A percentile compares a stretch with the other conserved stretches of the same genome.
Conservation (phyloP, 2,888 invertebrate genomes). For the Tromatobia lineatoria region DNA sequence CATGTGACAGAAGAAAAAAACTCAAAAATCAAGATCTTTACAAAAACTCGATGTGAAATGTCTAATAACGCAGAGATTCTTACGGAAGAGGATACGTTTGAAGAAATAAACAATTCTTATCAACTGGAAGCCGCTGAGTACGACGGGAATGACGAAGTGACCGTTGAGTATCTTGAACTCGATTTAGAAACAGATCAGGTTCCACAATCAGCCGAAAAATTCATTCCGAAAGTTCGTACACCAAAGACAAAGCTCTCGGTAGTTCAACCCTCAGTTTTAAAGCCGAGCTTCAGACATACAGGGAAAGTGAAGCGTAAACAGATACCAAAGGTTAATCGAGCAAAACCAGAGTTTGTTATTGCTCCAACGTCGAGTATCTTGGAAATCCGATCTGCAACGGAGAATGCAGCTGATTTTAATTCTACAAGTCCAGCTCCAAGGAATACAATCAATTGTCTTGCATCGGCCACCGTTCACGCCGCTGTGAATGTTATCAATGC, state of each 20-base stretch:
- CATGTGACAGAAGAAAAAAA: not conserved
- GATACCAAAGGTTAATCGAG: not conserved
- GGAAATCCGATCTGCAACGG: not conserved
- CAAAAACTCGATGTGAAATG: not conserved
- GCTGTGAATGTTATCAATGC: constrained; percentile 56
- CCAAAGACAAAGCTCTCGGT: not conserved
- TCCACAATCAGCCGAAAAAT: too few species aligned
- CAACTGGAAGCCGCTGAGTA: not conserved
- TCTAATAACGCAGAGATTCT: not conserved
- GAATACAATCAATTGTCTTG: constrained; percentile 8
- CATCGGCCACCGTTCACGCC: constrained; percentile 5
- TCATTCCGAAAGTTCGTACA: not conserved
- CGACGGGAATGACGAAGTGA: constrained; percentile 59
- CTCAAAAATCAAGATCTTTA: not conserved
- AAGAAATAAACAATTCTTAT: constrained; percentile 1
- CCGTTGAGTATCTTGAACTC: constrained; percentile 70
- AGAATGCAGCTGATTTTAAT: not conserved
- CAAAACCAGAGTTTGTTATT: not conserved
- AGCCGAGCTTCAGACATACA: not conserved
- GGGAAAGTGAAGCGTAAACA: not conserved
- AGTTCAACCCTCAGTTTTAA: constrained; percentile 27
- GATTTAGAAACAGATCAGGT: constrained; percentile 62
- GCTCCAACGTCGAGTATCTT: not conserved
- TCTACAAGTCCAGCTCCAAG: not conserved
- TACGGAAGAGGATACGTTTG: not conserved